A percentile compares a stretch with the other conserved stretches of the same genome.
These are phyloP conservation scores for Ctenoplectra terminalis DNA, from an alignment of 1,140 invertebrate species.

Conservation along the genomic window DNA sequence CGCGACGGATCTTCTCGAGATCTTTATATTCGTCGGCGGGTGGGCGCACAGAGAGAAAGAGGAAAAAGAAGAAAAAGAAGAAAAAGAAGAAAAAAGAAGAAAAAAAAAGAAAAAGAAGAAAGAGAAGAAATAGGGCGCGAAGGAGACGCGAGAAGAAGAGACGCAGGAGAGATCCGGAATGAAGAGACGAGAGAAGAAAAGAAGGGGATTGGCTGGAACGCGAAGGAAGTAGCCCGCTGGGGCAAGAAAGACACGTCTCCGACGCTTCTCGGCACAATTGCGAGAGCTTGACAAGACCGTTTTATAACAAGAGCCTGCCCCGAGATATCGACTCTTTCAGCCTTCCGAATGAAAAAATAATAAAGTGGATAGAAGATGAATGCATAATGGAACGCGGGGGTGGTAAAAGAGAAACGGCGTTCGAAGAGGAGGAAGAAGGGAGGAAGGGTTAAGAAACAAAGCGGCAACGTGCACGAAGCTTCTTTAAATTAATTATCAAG, in stretches of 20 bases:
- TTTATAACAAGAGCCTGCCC: constrained; percentile 74
- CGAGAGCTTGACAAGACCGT: constrained; percentile 69
- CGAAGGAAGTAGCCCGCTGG: constrained; percentile 41
- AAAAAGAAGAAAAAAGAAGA: constrained; percentile 9
- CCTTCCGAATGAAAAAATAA: constrained; percentile 72
- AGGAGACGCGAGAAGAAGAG: constrained; percentile 4
- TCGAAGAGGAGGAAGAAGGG: neutral
- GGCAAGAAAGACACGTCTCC: constrained; percentile 54
- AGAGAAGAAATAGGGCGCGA: neutral
- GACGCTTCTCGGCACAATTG: constrained; percentile 71
- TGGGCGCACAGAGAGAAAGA: constrained; percentile 15
- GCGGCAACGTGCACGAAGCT: neutral
- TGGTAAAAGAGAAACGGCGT: neutral
- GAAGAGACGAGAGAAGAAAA: constrained; percentile 20
- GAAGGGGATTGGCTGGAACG: constrained; percentile 1
- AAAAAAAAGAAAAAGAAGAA: constrained; percentile 30
- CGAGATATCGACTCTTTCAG: constrained; percentile 71
- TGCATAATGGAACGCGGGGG: constrained; percentile 51
- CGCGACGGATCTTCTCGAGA: constrained; percentile 48
- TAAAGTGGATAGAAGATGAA: constrained; percentile 72
- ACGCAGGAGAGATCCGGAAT: constrained; percentile 8
- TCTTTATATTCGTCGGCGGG: constrained; percentile 59
- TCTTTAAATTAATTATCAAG: constrained; percentile 45
- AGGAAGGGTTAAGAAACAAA: constrained; percentile 36
- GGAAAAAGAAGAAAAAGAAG: constrained; percentile 23